Base-by-base conservation (phyloP, 2,113 vertebrate genomes). In the Chrysochloris asiatica region DNA sequence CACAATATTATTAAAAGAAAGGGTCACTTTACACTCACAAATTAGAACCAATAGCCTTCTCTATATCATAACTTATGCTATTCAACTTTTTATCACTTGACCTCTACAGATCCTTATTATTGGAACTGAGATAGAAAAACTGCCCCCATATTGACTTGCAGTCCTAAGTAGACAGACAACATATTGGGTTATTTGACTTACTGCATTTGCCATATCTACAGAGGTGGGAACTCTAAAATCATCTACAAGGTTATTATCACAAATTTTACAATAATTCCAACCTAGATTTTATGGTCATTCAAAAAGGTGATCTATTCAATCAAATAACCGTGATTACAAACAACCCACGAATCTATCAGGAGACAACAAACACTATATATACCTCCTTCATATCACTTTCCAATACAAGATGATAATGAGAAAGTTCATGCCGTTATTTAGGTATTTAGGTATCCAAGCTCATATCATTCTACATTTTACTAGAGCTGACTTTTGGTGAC, bases 181-280 rank as follows among this genome's bases (percentile, higher is more conserved):
- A 45, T 86, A 21, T 33, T n/a, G n/a, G 12, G 4, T 75, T 89
- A 45, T 63, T 76, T 77, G 30, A 69, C 33, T 61, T 47, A 69
- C 45, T 89, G 11, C 1, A 81, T 59, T n/a, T 45, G 10, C 1
- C 19, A 3, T 26, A 77, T 61, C 80, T 89, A 59, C 4, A 26
- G 16, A 89, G 9, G 19, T 71, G 14, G 17, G 19, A 45, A 65
- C 26, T 19, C 17, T 65, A 69, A 83, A 78, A 28, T 54, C 48
- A 71, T 72, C 38, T 54, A 78, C 52, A 43, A 19, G 56, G 17
- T 56, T 24, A 80, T 59, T 73, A 52, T 8, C 59, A 28, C 4
- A 54, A n/a, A 79, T 54, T 91, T 94, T 54, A 83, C 11, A 78
- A 63, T 21, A 9, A 83, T 67, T 75, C 48, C 38, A 90, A 26